Evolutionary conservation across 2,797 vertebrate genomes (phyloP), one percentile per base, ranked within the genome.

Genomic region (Centropyge bicolor): DNA sequence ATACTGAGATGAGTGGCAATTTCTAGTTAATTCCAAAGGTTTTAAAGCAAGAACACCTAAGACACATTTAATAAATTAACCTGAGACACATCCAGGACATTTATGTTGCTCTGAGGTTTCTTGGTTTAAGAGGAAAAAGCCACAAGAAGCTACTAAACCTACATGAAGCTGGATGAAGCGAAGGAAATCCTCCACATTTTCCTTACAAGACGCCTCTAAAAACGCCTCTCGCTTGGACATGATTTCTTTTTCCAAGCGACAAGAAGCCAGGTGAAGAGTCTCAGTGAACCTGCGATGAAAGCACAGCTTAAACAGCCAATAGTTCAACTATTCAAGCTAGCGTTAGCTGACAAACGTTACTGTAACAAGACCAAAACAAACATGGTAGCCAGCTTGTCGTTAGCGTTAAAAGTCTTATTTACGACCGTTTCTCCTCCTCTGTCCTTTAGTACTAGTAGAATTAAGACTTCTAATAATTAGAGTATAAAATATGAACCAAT

Each of bases 141-240:
- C n/a, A 14, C 12, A 48, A 48, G 7, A 27, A 6, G 31, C 17
- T 78, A 97, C 98, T 96, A 4, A 31, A 31, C 27, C 27, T 93
- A 99, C 98, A 67, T 97, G 93, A 62, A 91, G 94, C 55, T 87
- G 89, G 72, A 97, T 92, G 38, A 97, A 97, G 45, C 46, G 87
- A 67, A 99, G 90, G 83, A 99, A 98, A 0, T 96, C 95, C 66
- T 95, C 93, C 59, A 95, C 78, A 27, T 95, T 94, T n/a, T 97
- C 95, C 66, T 92, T 94, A 45, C 92, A 94, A 8, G 93, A 94
- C 0, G 95, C 90, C 8, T 93, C 89, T 64, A 98, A 72, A 93
- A 99, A 97, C 0, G 89, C 87, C 68, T 97, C 91, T 0, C 96
- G 95, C 64, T 97, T 99, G 45, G 96, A 96, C 93, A 95, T 97